These are phyloP conservation scores for Apis cerana DNA, from an alignment of 1,140 invertebrate genomes.

Conservation along the genomic window DNA sequence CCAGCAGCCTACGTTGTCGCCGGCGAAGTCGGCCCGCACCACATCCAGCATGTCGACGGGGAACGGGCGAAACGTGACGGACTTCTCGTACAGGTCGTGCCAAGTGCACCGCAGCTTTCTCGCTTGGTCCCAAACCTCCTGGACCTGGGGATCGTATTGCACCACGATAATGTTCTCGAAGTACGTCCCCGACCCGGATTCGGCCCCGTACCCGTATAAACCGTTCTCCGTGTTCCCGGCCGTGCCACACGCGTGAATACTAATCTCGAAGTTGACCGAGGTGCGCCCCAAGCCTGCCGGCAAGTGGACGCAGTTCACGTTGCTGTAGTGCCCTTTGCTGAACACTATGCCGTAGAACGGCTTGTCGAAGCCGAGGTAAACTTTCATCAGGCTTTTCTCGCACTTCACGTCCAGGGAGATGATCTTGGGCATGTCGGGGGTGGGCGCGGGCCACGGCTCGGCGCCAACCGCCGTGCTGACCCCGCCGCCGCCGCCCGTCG, in stretches of 20 bases:
- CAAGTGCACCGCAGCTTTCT: conserved; percentile 95
- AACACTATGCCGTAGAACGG: conserved; percentile 97
- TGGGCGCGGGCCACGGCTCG: conserved; percentile 90
- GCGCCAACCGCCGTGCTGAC: conserved; percentile 72
- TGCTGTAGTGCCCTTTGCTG: conserved; percentile 95
- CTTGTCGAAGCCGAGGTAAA: conserved; percentile 95
- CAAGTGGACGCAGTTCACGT: conserved; percentile 94
- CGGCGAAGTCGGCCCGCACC: conserved; percentile 95
- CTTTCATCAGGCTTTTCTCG: conserved; percentile 96
- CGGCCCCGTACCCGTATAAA: conserved; percentile 90
- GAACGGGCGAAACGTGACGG: conserved; percentile 96
- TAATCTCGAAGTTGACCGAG: conserved; percentile 94
- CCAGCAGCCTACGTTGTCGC: conserved; percentile 97
- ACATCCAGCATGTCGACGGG: conserved; percentile 97
- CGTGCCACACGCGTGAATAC: conserved; percentile 94
- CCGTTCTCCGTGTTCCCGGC: conserved; percentile 95
- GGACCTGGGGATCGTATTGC: conserved; percentile 96
- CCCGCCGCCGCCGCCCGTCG: conserved; percentile 71
- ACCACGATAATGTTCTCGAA: conserved; percentile 97
- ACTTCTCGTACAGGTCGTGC: conserved; percentile 98
- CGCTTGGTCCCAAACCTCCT: conserved; percentile 98
- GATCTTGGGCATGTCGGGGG: conserved; percentile 94
- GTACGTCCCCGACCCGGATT: conserved; percentile 93
- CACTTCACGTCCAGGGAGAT: conserved; percentile 95
- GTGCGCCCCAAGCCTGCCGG: conserved; percentile 92